phyloP scores from a whole-genome alignment of 2,888 invertebrate genomes.

The Eilema caniola region DNA sequence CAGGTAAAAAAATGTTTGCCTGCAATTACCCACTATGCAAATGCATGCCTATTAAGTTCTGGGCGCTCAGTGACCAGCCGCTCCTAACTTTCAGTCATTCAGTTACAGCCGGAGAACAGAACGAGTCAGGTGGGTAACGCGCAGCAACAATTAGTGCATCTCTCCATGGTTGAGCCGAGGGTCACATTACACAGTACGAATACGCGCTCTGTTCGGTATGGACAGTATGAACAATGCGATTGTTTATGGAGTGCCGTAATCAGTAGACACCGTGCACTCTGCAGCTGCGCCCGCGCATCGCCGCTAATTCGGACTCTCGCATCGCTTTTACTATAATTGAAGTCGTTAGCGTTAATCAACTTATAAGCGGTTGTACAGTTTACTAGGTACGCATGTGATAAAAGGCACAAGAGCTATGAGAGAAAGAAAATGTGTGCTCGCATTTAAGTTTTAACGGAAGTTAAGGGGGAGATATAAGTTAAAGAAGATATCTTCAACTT shows the following conservation, averaged over 20 bases:
- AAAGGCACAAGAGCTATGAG: not conserved
- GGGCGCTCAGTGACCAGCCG: too few relatives aligned
- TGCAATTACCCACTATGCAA: too few relatives aligned
- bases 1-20: too few relatives aligned
- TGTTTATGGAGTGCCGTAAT: not conserved
- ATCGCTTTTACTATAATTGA: constrained; percentile 15
- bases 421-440: too few relatives aligned
- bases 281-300: constrained; percentile 33
- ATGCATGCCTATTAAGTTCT: too few relatives aligned
- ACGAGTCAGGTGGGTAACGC: not conserved
- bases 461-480: too few relatives aligned
- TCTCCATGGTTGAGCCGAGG: not conserved
- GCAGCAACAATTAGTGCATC: not conserved
- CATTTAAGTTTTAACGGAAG: too few relatives aligned
- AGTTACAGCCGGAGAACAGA: too few relatives aligned
- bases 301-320: not conserved
- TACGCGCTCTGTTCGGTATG: not conserved
- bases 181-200: not conserved
- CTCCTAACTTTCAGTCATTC: too few relatives aligned
- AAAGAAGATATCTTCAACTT: too few relatives aligned
- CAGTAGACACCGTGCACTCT: not conserved
- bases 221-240: not conserved
- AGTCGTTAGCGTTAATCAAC: constrained; percentile 28
- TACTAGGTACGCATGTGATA: not conserved
- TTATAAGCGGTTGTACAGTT: constrained; percentile 13